Evolutionary conservation across 1,140 invertebrate genomes (phyloP), one percentile per base, ranked within the genome.

Genomic region (Micrasema longulum): DNA sequence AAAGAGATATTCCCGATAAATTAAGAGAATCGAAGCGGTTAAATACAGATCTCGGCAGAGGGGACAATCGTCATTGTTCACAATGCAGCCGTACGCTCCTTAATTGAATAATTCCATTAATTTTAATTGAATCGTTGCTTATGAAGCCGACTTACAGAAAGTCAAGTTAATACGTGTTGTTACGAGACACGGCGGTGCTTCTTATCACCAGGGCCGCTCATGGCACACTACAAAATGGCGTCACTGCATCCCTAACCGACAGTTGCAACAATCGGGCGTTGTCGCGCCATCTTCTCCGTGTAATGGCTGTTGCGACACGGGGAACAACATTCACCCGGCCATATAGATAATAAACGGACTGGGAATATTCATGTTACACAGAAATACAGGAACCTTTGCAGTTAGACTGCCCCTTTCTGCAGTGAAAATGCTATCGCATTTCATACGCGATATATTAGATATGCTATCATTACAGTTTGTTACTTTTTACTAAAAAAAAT

Each of bases 101-200:
- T 60, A 41, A 60, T 60, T 57, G 35, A 38, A 60, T 22, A 16
- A 23, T 63, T 63, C 60, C 43, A 63, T 63, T 63, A 45, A 45
- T 45, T 63, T 22, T 63, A 63, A 63, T 63, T 63, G 60, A 63
- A 63, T 45, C 20, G 60, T 63, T 63, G 22, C 5, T 31, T 20
- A 26, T n/a, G 60, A 22, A 9, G 23, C 18, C 60, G 43, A 45
- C 43, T 26, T 16, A 26, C 26, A 11, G 20, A 14, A 47, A 12
- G 1, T 53, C 31, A 35, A 38, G 31, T 60, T 38, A 60, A 60
- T 60, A 41, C 38, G 26, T 23, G 43, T 63, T 63, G 22, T 26
- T 16, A 45, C 60, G 20, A 31, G 26, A 31, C 26, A 31, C 26
- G 26, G 26, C 26, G 26, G 26, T 31, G 7, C 26, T 12, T 47